Evolutionary conservation across 2,113 vertebrate genomes (phyloP), one percentile per base, ranked within the genome.

Genomic region (Nipponia nippon): DNA sequence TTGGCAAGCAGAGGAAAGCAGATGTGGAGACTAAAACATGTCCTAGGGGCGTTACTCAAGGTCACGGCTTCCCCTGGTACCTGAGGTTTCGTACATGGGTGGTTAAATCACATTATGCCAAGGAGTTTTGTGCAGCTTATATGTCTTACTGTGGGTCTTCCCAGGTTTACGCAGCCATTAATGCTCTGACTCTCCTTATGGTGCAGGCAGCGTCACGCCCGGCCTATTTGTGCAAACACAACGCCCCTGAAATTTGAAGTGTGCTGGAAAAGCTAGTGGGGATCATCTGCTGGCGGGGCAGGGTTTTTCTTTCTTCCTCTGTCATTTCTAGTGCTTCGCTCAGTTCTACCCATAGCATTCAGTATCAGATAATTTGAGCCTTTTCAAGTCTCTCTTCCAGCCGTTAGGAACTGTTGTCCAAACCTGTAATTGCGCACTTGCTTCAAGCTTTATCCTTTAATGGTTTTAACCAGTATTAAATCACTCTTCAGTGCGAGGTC

Each of bases 1-100:
- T 9, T 76, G 55, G 59, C 63, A 21, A 19, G 70, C 47, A 40
- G 73, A 67, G 38, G 7, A 34, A 34, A 56, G 69, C 40, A 55
- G 77, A 14, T 55, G 3, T n/a, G 32, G 38, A 65, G 81, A 13
- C 2, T 23, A 12, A 40, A 69, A 16, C 1, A 1, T 4, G 71
- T 83, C 84, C 75, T 79, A 7, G 56, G 26, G 70, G 34, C 55
- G 84, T n/a, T 93, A 47, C 70, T 94, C 91, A 95, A 94, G 96
- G 93, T 95, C 91, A 69, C 50, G 44, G 84, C 85, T 91, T 90
- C 65, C 53, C 82, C 71, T 21, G 52, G 6, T 13, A 55, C 78
- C 73, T 53, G 92, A 63, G 92, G 34, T 71, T 82, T 90, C 70
- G 16, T 49, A 83, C 61, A 29, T 6, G 86, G 69, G 40, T 84